Evolutionary conservation across 2,888 invertebrate species (phyloP).

Genomic region (Drosophila mayaguana): DNA sequence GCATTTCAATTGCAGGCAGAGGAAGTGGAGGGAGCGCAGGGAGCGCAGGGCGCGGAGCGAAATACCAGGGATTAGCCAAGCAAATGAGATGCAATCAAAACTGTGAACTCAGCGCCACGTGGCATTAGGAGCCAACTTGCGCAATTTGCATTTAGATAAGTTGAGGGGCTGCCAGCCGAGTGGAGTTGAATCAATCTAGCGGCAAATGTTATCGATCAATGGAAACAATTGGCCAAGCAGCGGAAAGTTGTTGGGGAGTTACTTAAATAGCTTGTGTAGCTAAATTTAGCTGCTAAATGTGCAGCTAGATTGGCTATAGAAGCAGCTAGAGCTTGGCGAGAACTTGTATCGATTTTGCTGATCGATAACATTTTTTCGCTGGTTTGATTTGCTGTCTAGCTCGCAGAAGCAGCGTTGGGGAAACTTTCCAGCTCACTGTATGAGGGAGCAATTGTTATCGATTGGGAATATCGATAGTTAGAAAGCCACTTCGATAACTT

Average conservation of each 20-base stretch:
- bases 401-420: too few relatives aligned
- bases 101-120: constrained; percentile 4
- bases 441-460: too few relatives aligned
- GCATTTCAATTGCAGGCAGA: constrained; percentile 20
- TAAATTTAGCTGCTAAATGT: not conserved
- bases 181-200: not conserved
- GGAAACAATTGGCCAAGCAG: not conserved
- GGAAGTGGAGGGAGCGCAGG: too few relatives aligned
- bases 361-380: not conserved
- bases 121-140: not conserved
- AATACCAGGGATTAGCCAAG: constrained; percentile 19
- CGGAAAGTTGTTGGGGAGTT: not conserved
- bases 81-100: constrained; percentile 23
- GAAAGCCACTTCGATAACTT: too few relatives aligned
- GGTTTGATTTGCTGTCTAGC: not conserved
- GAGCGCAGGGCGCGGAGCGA: too few relatives aligned
- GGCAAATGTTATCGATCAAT: not conserved
- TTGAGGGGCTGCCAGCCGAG: not conserved
- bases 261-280: not conserved
- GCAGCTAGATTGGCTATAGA: not conserved
- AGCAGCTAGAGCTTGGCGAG: not conserved
- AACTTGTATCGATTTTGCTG: not conserved
- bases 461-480: too few relatives aligned
- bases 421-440: too few relatives aligned
- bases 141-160: constrained; percentile 1